Evolutionary conservation across 35 echinoderm and acorn worm genomes (phyloP).

Genomic region (Lytechinus pictus): DNA sequence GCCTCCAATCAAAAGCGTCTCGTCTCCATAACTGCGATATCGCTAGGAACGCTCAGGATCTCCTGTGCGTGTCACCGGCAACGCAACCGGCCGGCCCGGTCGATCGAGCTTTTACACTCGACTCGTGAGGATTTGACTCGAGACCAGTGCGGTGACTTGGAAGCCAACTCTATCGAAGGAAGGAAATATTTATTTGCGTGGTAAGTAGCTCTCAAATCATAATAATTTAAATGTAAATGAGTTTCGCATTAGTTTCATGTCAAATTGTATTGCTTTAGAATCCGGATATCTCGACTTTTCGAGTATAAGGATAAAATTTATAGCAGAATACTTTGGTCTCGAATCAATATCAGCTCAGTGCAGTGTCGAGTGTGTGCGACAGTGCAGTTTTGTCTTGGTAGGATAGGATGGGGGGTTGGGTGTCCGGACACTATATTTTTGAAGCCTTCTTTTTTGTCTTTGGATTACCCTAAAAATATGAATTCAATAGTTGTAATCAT

Average conservation of each 20-base stretch:
- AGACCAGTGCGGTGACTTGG: not conserved
- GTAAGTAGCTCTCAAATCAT: not conserved
- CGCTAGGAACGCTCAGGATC: not conserved
- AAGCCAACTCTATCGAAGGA: not conserved
- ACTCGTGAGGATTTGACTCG: not conserved
- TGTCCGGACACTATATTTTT: no score
- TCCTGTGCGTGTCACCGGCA: not conserved
- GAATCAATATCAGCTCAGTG: no score
- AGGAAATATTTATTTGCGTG: conserved; percentile 11
- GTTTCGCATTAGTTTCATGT: not conserved
- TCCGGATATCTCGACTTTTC: no score
- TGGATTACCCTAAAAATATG: no score
- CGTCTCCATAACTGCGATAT: conserved; percentile 34
- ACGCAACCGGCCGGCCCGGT: not conserved
- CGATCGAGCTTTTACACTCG: no score
- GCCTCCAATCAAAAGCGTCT: not conserved
- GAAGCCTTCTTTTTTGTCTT: no score
- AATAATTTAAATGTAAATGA: not conserved
- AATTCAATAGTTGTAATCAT: no score
- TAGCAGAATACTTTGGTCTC: no score
- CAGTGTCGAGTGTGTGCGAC: no score
- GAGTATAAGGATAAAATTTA: no score
- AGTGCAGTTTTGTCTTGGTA: no score
- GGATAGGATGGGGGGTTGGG: no score
- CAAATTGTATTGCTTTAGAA: not conserved